These are phyloP conservation scores for Tinamus guttatus DNA, from an alignment of 2,113 vertebrate species.

Conservation along the genomic window DNA sequence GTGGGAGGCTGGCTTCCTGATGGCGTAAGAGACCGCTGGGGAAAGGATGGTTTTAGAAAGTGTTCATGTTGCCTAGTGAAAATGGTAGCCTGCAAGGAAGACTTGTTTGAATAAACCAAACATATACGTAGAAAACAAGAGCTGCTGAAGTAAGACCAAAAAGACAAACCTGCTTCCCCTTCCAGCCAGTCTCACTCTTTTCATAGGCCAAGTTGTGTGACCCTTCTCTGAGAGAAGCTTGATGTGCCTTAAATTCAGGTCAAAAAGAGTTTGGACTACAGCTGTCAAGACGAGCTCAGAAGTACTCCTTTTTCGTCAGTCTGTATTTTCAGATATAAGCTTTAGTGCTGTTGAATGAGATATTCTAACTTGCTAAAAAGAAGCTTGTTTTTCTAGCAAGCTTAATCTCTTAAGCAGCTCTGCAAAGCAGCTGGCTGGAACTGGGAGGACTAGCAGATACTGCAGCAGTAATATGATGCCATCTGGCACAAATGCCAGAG, in stretches of 20 bases:
- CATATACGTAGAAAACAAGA: background rate
- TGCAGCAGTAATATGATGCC: background rate
- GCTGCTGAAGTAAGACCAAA: background rate
- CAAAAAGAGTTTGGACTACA: background rate
- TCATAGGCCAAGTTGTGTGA: rapidly evolving
- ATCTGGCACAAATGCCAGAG: background rate
- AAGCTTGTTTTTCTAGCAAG: rapidly evolving
- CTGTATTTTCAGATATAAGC: background rate
- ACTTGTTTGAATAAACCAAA: background rate
- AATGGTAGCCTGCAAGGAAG: background rate
- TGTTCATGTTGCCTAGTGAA: background rate
- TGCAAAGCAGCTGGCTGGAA: background rate
- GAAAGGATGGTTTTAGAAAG: background rate
- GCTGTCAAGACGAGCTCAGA: background rate
- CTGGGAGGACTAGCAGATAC: background rate
- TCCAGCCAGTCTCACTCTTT: background rate
- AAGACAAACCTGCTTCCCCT: background rate
- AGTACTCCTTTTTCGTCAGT: background rate
- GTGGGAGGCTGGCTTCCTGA: background rate
- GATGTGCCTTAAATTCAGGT: background rate
- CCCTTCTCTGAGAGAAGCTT: background rate
- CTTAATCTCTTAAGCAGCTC: background rate
- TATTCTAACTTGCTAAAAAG: background rate
- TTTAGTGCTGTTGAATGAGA: background rate
- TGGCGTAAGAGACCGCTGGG: background rate